phyloP scores from a whole-genome alignment of 35 echinoderm and acorn worm species.

The Ophioderma brevispina region DNA sequence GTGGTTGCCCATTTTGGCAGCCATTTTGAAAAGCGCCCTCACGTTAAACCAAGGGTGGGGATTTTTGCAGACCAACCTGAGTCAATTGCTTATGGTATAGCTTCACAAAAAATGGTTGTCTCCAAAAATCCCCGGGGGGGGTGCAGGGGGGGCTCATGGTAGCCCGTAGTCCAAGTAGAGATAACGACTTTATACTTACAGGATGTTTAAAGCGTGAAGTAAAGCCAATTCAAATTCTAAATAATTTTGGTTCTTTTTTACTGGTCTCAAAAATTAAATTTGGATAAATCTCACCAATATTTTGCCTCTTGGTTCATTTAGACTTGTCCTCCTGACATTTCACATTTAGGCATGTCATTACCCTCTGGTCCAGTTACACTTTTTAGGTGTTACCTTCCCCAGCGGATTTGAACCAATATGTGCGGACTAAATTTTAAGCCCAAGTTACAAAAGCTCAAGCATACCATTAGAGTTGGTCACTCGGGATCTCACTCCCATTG shows the following conservation, averaged over 20 bases:
- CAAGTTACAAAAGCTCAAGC: slow-evolving; percentile 6
- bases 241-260: neutral
- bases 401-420: slow-evolving; percentile 12
- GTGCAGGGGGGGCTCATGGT: no score
- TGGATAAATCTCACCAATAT: slow-evolving; percentile 11
- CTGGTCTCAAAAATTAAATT: neutral
- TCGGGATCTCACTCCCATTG: slow-evolving; percentile 16
- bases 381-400: slow-evolving; percentile 26
- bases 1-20: no score
- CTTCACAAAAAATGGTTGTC: no score
- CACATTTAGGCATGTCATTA: neutral
- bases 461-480: neutral
- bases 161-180: no score
- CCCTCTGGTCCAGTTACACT: neutral
- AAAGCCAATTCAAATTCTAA: slow-evolving; percentile 14
- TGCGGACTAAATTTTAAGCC: slow-evolving; percentile 17
- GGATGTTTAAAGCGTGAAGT: neutral
- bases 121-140: no score
- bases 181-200: neutral
- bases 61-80: slow-evolving; percentile 10
- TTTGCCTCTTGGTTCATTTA: neutral
- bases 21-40: no score
- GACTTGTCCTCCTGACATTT: neutral
- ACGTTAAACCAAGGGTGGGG: no score
- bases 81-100: neutral